Conservation (phyloP, 2,888 invertebrate genomes). For the Baccha elongata region DNA sequence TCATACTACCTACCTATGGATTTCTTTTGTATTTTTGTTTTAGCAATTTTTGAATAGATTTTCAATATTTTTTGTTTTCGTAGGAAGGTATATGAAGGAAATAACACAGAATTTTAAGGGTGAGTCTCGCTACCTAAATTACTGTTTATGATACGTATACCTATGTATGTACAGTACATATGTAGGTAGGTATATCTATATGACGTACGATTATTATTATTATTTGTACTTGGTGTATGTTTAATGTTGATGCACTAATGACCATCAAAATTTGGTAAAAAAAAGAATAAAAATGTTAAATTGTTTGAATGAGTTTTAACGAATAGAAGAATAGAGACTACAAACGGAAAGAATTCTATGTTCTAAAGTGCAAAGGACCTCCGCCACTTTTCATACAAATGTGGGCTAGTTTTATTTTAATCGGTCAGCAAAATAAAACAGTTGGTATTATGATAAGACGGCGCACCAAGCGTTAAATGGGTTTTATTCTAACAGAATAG, state of each 20-base stretch:
- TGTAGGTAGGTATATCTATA: too few species aligned
- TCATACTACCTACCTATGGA: conserved; percentile 7
- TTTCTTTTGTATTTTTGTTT: conserved; percentile 9
- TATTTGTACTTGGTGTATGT: conserved; percentile 28
- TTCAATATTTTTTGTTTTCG: background rate
- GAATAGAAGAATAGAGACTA: background rate
- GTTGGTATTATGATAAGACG: too few species aligned
- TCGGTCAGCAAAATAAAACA: too few species aligned
- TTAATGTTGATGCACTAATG: conserved; percentile 60
- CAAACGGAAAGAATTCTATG: too few species aligned
- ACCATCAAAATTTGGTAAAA: conserved; percentile 29
- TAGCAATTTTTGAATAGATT: conserved; percentile 21
- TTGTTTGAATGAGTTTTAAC: background rate
- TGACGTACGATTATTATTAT: conserved; percentile 13
- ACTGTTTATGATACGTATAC: background rate
- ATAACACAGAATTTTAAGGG: background rate
- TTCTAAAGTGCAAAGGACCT: too few species aligned
- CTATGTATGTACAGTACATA: background rate
- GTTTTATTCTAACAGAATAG: too few species aligned
- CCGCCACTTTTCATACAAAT: too few species aligned
- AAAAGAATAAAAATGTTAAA: too few species aligned
- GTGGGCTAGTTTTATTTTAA: too few species aligned
- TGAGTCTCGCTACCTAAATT: background rate
- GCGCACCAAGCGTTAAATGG: too few species aligned
- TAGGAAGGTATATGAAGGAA: too few species aligned